These are phyloP conservation scores for Drosophila mercatorum DNA, from an alignment of 2,888 invertebrate genomes.

Conservation along the genomic window DNA sequence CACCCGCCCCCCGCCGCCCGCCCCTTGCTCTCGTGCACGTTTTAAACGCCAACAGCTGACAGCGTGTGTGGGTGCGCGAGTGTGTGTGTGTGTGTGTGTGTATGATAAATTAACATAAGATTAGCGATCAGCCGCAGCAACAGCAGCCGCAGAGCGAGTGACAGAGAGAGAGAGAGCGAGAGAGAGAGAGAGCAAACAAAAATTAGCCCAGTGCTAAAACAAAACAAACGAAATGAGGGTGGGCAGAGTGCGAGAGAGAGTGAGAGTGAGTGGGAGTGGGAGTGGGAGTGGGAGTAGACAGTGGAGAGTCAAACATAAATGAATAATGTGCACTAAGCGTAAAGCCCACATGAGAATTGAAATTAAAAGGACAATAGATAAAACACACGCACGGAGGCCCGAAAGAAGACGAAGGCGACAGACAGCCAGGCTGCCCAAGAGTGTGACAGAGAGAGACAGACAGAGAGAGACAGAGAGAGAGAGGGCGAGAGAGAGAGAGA, in stretches of 20 bases:
- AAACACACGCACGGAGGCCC: conserved; percentile 58
- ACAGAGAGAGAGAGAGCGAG: neutral
- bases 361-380: conserved; percentile 76
- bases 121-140: conserved; percentile 69
- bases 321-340: conserved; percentile 77
- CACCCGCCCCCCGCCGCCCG: neutral
- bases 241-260: no score
- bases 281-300: neutral
- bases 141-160: conserved; percentile 18
- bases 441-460: neutral
- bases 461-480: conserved; percentile 4
- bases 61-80: conserved; percentile 23
- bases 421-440: neutral
- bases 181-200: conserved; percentile 24
- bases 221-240: conserved; percentile 25
- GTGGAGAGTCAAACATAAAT: conserved; percentile 58
- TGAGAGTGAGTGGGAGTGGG: neutral
- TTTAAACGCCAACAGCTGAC: conserved; percentile 62
- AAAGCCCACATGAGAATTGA: conserved; percentile 76
- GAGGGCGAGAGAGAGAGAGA: neutral
- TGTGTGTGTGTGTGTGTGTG: conserved; percentile 34
- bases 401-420: conserved; percentile 9
- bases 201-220: conserved; percentile 56
- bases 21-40: conserved; percentile 14
- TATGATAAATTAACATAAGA: conserved; percentile 76